Conservation (phyloP, 2,797 vertebrate species). For the Myotis daubentonii region DNA sequence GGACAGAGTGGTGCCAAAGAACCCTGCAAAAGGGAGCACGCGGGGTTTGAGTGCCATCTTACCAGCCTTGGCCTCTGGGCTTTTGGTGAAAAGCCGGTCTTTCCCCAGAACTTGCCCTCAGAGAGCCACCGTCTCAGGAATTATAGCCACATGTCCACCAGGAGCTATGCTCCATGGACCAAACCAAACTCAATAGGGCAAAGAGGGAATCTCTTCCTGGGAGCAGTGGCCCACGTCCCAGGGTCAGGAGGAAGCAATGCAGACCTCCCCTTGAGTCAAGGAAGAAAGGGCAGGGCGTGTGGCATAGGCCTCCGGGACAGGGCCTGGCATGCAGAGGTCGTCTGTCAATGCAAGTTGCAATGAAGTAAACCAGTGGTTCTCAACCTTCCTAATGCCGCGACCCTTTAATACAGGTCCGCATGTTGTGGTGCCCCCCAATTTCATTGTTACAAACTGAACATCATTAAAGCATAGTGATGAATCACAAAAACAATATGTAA, state of each 20-base stretch:
- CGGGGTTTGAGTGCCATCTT: neutral
- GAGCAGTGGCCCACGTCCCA: neutral
- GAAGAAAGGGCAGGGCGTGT: neutral
- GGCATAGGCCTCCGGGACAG: neutral
- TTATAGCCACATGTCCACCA: neutral
- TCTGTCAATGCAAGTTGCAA: neutral
- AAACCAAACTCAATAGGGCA: neutral
- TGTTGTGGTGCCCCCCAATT: too few relatives aligned
- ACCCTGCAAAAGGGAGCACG: slow-evolving; percentile 61
- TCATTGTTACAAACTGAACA: too few relatives aligned
- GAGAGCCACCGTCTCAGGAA: neutral
- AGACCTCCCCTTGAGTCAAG: neutral
- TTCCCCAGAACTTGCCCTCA: slow-evolving; percentile 19
- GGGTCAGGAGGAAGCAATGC: neutral
- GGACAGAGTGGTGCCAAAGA: slow-evolving; percentile 67
- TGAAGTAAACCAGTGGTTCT: neutral
- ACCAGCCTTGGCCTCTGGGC: neutral
- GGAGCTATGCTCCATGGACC: neutral
- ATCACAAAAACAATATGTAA: too few relatives aligned
- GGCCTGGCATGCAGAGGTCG: neutral
- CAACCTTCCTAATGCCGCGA: too few relatives aligned
- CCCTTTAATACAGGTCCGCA: too few relatives aligned
- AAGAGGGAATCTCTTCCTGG: neutral
- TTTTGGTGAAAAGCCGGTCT: neutral
- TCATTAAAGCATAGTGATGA: too few relatives aligned